Conservation (phyloP, 2,113 vertebrate species). For the Antigone vipio region DNA sequence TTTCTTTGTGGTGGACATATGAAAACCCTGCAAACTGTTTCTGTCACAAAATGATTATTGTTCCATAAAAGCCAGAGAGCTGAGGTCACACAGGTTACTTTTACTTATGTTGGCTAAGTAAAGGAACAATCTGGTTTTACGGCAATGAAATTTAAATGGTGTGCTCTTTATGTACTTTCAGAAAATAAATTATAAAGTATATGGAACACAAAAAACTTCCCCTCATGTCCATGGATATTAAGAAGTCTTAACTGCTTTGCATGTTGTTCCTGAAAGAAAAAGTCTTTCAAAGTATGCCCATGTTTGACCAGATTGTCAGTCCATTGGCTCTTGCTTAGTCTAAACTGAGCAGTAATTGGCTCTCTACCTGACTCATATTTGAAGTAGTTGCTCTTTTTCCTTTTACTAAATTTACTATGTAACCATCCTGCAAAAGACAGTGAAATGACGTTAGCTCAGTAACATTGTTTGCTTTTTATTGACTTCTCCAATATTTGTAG, state of each 20-base stretch:
- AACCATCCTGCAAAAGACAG: neutral
- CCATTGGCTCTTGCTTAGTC: neutral
- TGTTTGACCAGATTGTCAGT: neutral
- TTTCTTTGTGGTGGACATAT: slow-evolving; percentile 46
- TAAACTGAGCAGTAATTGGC: neutral
- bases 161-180: neutral
- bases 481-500: neutral
- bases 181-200: neutral
- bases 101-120: neutral
- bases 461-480: neutral
- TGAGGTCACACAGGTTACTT: slow-evolving; percentile 29
- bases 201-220: neutral
- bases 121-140: neutral
- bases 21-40: slow-evolving; percentile 42
- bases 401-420: neutral
- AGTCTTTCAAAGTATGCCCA: neutral
- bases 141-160: neutral
- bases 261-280: neutral
- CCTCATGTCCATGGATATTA: neutral
- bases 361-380: neutral
- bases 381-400: neutral
- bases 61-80: slow-evolving; percentile 17
- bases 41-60: slow-evolving; percentile 51
- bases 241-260: neutral
- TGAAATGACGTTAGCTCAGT: neutral